phyloP scores from a whole-genome alignment of 2,797 vertebrate genomes.

The Rhodeus uyekii region DNA sequence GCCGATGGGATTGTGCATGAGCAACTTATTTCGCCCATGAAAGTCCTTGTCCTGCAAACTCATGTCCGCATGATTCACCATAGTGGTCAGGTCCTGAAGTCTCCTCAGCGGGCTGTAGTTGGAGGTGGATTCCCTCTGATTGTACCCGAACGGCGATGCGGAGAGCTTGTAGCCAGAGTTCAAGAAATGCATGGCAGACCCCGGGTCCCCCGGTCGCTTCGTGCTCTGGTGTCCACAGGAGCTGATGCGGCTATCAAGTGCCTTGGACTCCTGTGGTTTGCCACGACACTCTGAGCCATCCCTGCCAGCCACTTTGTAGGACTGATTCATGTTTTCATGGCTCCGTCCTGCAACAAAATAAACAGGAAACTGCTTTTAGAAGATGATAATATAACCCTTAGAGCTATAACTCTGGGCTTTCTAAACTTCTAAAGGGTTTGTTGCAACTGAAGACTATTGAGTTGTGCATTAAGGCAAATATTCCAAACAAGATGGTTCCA shows the following conservation, averaged over 20 bases:
- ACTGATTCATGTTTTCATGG: slow-evolving; percentile 93
- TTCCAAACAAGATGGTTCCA: background rate
- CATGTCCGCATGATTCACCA: slow-evolving; percentile 76
- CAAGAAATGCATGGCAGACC: slow-evolving; percentile 72
- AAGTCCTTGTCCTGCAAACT: slow-evolving; percentile 65
- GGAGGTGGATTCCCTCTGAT: slow-evolving; percentile 78
- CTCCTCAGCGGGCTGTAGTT: slow-evolving; percentile 88
- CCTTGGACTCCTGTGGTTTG: slow-evolving; percentile 80
- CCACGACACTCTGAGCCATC: slow-evolving; percentile 83
- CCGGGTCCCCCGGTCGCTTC: slow-evolving; percentile 59
- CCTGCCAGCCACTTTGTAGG: slow-evolving; percentile 88
- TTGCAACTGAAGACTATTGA: background rate
- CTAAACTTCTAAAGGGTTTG: background rate
- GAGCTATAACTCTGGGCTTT: background rate
- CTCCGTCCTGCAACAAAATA: slow-evolving; percentile 81
- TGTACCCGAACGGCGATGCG: slow-evolving; percentile 75
- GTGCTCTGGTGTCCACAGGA: slow-evolving; percentile 82
- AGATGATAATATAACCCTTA: background rate
- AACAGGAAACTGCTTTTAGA: background rate
- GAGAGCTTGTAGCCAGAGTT: slow-evolving; percentile 72
- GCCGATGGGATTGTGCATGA: slow-evolving; percentile 69
- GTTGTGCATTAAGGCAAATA: background rate
- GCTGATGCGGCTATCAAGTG: slow-evolving; percentile 80
- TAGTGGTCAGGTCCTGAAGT: slow-evolving; percentile 86
- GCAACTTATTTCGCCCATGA: slow-evolving; percentile 65